Conservation (phyloP, 2,113 vertebrate genomes). For the Anthoscopus minutus region DNA sequence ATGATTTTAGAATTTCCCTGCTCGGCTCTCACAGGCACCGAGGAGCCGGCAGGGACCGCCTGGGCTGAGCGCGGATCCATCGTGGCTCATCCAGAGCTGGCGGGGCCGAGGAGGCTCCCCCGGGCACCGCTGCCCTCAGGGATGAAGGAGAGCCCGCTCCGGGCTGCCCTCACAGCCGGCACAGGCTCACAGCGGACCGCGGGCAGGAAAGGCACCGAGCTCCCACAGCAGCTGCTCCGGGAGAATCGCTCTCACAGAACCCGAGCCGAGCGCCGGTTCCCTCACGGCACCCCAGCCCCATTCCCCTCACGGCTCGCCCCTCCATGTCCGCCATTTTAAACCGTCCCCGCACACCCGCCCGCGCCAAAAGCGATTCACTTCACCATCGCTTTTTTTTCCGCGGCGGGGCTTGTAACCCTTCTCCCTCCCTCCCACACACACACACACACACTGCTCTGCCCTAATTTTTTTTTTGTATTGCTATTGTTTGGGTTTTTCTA, state of each 20-base stretch:
- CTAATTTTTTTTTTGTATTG: not conserved
- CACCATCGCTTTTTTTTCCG: accelerated
- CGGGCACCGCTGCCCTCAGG: no score
- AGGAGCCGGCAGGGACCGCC: not conserved
- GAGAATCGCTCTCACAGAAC: not conserved
- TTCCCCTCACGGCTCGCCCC: not conserved
- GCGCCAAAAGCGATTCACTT: not conserved
- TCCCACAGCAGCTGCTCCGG: not conserved
- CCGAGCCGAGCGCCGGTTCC: not conserved
- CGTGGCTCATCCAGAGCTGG: not conserved
- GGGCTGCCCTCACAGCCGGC: not conserved
- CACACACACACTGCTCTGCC: accelerated
- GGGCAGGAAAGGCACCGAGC: no score
- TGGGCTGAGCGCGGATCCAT: not conserved
- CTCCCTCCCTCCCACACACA: no score
- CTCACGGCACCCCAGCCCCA: not conserved
- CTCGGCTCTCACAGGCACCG: not conserved
- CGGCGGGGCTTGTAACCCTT: accelerated
- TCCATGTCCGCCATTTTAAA: constrained; percentile 31
- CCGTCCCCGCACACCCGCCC: not conserved
- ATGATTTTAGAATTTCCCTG: accelerated
- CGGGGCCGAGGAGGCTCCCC: not conserved
- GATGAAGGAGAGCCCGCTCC: no score
- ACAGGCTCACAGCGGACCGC: no score
- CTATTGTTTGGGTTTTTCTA: not conserved